Percentiles rank a stretch among this genome's conserved stretches.
Conservation (phyloP, 2,797 vertebrate species). For the Alcedo atthis region DNA sequence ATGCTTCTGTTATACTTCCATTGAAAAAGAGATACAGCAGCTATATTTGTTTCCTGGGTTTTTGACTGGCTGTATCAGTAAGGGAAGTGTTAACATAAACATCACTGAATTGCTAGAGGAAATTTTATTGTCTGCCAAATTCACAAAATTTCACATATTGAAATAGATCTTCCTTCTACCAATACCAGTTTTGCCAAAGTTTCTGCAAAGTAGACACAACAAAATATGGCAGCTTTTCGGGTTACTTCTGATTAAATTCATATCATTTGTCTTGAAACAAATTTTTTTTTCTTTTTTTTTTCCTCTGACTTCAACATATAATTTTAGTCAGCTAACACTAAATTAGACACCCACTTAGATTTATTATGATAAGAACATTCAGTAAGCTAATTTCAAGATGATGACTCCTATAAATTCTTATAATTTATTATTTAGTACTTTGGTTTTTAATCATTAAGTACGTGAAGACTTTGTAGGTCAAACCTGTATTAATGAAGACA, state of each 20-base stretch:
- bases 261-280: slow-evolving; percentile 86
- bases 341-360: slow-evolving; percentile 86
- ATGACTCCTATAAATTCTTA: slow-evolving; percentile 88
- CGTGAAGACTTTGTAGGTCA: slow-evolving; percentile 91
- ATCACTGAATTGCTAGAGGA: neutral
- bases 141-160: slow-evolving; percentile 72
- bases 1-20: neutral
- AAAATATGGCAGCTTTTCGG: slow-evolving; percentile 57
- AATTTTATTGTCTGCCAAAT: slow-evolving; percentile 59
- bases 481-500: slow-evolving; percentile 87
- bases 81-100: slow-evolving; percentile 51
- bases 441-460: slow-evolving; percentile 89
- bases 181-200: slow-evolving; percentile 57
- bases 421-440: slow-evolving; percentile 91
- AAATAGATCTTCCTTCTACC: slow-evolving; percentile 57
- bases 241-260: slow-evolving; percentile 85
- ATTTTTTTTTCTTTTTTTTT: slow-evolving; percentile 73
- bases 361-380: slow-evolving; percentile 91
- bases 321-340: slow-evolving; percentile 85
- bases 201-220: slow-evolving; percentile 74
- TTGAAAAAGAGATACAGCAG: neutral
- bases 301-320: slow-evolving; percentile 84
- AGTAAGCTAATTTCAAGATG: slow-evolving; percentile 88
- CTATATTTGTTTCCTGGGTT: neutral
- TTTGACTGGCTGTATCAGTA: neutral